phyloP scores from a whole-genome alignment of 2,888 invertebrate genomes.

The Pogonocherus hispidulus region DNA sequence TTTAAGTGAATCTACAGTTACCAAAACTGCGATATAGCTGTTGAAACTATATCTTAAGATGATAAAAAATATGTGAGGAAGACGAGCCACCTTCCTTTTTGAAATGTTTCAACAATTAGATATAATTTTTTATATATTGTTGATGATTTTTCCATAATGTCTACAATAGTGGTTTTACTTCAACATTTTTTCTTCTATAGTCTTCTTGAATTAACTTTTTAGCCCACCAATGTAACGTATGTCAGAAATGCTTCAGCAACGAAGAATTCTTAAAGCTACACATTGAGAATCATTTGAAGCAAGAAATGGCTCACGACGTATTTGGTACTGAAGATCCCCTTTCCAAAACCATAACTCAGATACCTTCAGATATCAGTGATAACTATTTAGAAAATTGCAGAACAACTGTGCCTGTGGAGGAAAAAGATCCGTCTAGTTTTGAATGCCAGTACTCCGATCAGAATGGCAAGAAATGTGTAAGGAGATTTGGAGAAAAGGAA shows the following conservation, averaged over 20 bases:
- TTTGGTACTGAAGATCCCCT: background rate
- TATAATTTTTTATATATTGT: too few relatives aligned
- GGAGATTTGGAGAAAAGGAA: constrained; percentile 20
- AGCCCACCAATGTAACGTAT: constrained; percentile 11
- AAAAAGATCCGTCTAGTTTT: background rate
- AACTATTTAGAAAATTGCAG: constrained; percentile 21
- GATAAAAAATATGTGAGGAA: too few relatives aligned
- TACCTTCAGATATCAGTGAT: constrained; percentile 14
- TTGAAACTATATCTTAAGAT: too few relatives aligned
- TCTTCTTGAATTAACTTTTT: background rate
- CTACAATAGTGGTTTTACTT: too few relatives aligned
- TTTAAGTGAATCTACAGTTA: too few relatives aligned
- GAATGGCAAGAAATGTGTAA: constrained; percentile 11
- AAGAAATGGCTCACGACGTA: background rate
- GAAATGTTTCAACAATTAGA: too few relatives aligned
- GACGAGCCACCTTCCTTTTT: too few relatives aligned
- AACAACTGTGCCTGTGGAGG: constrained; percentile 7
- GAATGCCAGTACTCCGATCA: constrained; percentile 8
- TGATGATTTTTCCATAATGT: too few relatives aligned
- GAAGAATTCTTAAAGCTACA: constrained; percentile 24
- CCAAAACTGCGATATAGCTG: too few relatives aligned
- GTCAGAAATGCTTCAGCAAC: constrained; percentile 17
- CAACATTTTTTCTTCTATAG: too few relatives aligned
- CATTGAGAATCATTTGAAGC: background rate
- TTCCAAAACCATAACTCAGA: background rate